Evolutionary conservation across 2,797 vertebrate species (phyloP), one percentile per base, ranked within the genome.

Genomic region (Megalops cyprinoides): DNA sequence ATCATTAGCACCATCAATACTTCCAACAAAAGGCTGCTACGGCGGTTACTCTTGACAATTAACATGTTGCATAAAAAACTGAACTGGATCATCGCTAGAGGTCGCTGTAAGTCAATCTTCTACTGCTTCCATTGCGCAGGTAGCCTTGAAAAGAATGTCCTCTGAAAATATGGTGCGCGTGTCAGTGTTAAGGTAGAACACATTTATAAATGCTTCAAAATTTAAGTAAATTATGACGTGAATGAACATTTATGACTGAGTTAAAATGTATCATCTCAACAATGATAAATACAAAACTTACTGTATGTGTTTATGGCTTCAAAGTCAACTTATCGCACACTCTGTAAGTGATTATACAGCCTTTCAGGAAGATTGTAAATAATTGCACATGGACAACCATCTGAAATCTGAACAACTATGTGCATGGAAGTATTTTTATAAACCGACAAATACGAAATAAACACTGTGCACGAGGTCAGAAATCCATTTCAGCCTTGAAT

Each of bases 71-170:
- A 5, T 10, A 44, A 71, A 71, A 74, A 12, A 46, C 69, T 18
- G 20, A 1, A 46, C 42, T 18, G 12, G 49, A 74, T 49, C 1
- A 28, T 86, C 91, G 25, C 82, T 82, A 92, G 92, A 85, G 78
- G 86, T 0, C 87, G 62, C 79, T 77, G 51, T 46, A 67, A 77
- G 73, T 14, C 49, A 1, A 79, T 25, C 31, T 82, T 67, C 53
- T 25, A 42, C 20, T 44, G 6, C 76, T 23, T 74, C 9, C n/a
- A n/a, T 73, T 44, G 14, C 15, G 4, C 25, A 10, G 37, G 18
- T 46, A 44, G 0, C 39, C 7, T n/a, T n/a, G n/a, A n/a, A n/a
- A n/a, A n/a, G n/a, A n/a, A n/a, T n/a, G n/a, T n/a, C n/a, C n/a
- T n/a, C n/a, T n/a, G n/a, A n/a, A n/a, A n/a, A n/a, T n/a, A n/a